Conservation (phyloP, 2,888 invertebrate species). For the Tetragnatha montana region DNA sequence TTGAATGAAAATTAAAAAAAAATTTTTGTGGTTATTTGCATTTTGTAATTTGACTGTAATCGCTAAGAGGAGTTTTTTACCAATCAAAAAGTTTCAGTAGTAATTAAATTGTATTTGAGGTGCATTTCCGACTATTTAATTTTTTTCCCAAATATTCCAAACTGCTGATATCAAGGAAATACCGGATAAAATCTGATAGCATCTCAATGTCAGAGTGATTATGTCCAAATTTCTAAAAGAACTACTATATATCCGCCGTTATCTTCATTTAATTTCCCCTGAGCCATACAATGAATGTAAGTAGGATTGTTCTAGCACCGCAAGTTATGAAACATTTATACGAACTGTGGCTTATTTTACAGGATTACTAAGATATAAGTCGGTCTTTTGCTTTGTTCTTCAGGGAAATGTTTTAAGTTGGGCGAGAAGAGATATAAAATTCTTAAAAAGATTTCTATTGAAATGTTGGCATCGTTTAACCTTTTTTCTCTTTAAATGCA, state of each 20-base stretch:
- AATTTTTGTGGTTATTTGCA: too few relatives aligned
- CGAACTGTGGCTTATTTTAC: background rate
- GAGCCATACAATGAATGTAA: background rate
- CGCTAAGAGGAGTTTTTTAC: too few relatives aligned
- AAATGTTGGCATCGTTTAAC: conserved; percentile 13
- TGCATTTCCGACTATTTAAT: too few relatives aligned
- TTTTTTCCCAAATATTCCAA: too few relatives aligned
- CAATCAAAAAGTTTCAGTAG: too few relatives aligned
- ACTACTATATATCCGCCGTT: background rate
- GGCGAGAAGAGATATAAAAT: background rate
- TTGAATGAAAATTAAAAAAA: too few relatives aligned
- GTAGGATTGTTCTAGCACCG: background rate
- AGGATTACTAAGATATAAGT: background rate
- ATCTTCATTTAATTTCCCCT: background rate
- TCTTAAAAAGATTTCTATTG: background rate
- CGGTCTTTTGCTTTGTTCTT: conserved; percentile 11
- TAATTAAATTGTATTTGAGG: too few relatives aligned
- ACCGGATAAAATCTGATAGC: background rate
- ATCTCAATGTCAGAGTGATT: background rate
- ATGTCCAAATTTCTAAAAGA: background rate
- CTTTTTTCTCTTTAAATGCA: background rate
- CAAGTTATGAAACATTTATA: background rate
- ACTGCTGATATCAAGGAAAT: too few relatives aligned
- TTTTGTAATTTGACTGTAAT: too few relatives aligned
- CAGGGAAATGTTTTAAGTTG: background rate